These are phyloP conservation scores for Pogonophryne albipinna DNA, from an alignment of 2,797 vertebrate genomes.

Conservation along the genomic window DNA sequence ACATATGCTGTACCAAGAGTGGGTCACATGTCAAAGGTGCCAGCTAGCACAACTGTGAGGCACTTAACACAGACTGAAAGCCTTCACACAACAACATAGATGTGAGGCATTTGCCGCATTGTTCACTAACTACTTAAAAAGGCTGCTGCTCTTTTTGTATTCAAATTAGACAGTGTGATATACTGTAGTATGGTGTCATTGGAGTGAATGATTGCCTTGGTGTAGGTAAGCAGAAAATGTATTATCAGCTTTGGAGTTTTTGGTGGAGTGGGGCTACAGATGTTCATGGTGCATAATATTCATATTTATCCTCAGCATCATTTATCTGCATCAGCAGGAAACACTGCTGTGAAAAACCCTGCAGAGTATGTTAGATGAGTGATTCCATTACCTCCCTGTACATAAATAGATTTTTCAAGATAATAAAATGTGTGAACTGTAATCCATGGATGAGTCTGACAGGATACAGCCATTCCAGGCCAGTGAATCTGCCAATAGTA, in stretches of 20 bases:
- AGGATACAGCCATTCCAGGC: conserved; percentile 51
- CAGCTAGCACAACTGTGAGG: conserved; percentile 33
- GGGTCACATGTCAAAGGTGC: conserved; percentile 54
- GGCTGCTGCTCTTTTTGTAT: conserved; percentile 14
- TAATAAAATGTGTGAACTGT: conserved; percentile 57
- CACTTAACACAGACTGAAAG: conserved; percentile 17
- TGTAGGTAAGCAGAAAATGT: conserved; percentile 49
- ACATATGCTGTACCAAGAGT: conserved; percentile 26
- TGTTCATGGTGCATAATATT: conserved; percentile 77
- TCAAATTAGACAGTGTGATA: conserved; percentile 47
- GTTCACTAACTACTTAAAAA: conserved; percentile 15
- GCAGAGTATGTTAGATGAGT: conserved; percentile 42
- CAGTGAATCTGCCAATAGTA: conserved; percentile 22
- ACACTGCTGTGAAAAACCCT: conserved; percentile 30
- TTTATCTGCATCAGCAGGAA: conserved; percentile 72
- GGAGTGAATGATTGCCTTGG: conserved; percentile 54
- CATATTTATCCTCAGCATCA: conserved; percentile 62
- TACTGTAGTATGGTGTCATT: conserved; percentile 45
- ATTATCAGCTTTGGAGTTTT: conserved; percentile 61
- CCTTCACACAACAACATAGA: conserved; percentile 29
- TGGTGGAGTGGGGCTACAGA: conserved; percentile 50
- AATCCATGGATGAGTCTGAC: conserved; percentile 54
- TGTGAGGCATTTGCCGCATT: conserved; percentile 40
- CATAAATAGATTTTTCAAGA: conserved; percentile 57
- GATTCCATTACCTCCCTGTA: conserved; percentile 50